A percentile compares a stretch with the other conserved stretches of the same genome.
Evolutionary conservation across 1,140 invertebrate genomes (phyloP).

Genomic region (Muscidifurax raptorellus): DNA sequence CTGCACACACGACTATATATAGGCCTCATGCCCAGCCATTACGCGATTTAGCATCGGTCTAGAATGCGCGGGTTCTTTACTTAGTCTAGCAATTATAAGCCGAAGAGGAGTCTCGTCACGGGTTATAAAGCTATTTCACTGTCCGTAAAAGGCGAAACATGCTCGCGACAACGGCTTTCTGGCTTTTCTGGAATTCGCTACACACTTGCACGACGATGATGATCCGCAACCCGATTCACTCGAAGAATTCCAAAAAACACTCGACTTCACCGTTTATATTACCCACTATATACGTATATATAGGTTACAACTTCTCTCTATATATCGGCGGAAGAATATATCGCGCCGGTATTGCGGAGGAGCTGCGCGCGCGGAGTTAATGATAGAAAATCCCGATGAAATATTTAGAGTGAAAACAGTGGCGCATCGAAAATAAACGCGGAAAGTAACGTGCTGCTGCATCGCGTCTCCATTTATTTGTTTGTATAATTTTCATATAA

Average conservation of each 20-base stretch:
- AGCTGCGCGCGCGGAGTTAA: background rate
- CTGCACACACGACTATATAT: background rate
- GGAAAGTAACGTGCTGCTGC: constrained; percentile 1
- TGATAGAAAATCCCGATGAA: background rate
- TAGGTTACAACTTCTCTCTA: too few relatives aligned
- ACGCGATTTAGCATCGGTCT: background rate
- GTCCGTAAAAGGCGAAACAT: constrained; percentile 9
- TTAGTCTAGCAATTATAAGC: constrained; percentile 14
- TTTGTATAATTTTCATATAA: constrained; percentile 27
- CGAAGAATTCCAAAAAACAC: too few relatives aligned
- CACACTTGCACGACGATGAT: too few relatives aligned
- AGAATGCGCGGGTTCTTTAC: background rate
- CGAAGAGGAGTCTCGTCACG: background rate
- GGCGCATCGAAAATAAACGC: constrained; percentile 29
- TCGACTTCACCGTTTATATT: too few relatives aligned
- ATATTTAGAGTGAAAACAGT: constrained; percentile 30
- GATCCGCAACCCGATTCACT: too few relatives aligned
- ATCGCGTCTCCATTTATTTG: constrained; percentile 25
- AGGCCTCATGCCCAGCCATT: background rate
- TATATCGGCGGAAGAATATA: too few relatives aligned
- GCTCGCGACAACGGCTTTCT: background rate
- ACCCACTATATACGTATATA: too few relatives aligned
- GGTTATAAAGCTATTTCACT: constrained; percentile 13
- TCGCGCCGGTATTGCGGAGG: background rate
- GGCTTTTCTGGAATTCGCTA: constrained; percentile 9